phyloP scores from a whole-genome alignment of 2,113 vertebrate species.

The Stegastes partitus region DNA sequence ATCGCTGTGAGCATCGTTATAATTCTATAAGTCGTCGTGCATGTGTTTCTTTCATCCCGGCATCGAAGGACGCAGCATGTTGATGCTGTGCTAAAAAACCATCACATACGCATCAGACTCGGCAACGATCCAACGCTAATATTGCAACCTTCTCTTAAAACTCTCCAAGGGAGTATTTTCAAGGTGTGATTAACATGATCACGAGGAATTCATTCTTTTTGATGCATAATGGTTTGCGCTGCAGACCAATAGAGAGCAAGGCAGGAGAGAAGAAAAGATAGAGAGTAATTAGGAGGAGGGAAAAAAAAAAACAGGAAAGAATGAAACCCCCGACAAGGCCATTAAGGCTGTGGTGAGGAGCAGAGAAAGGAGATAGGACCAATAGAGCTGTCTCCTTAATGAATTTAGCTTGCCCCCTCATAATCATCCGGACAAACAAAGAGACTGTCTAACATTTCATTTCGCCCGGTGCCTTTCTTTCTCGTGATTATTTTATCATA shows the following conservation, averaged over 20 bases:
- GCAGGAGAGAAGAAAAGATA: not conserved
- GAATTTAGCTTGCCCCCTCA: constrained; percentile 39
- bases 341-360: constrained; percentile 46
- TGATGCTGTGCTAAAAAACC: constrained; percentile 6
- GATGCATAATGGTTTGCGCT: constrained; percentile 18
- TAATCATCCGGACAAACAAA: constrained; percentile 41
- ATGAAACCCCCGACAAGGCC: constrained; percentile 43
- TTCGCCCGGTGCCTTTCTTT: constrained; percentile 13
- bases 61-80: constrained; percentile 5
- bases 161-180: not conserved
- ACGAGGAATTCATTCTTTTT: not conserved
- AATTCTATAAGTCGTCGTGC: constrained; percentile 26
- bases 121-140: constrained; percentile 7
- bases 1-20: constrained; percentile 20
- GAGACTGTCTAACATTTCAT: constrained; percentile 11
- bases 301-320: constrained; percentile 2
- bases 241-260: constrained; percentile 2
- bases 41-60: constrained; percentile 16
- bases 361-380: constrained; percentile 44
- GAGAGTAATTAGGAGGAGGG: constrained; percentile 41
- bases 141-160: not conserved
- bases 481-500: not conserved
- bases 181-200: constrained; percentile 20
- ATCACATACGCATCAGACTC: not conserved
- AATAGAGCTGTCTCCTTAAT: constrained; percentile 48